Evolutionary conservation across 2,113 vertebrate species (phyloP), one percentile per base, ranked within the genome.

Genomic region (Ailurus styani): DNA sequence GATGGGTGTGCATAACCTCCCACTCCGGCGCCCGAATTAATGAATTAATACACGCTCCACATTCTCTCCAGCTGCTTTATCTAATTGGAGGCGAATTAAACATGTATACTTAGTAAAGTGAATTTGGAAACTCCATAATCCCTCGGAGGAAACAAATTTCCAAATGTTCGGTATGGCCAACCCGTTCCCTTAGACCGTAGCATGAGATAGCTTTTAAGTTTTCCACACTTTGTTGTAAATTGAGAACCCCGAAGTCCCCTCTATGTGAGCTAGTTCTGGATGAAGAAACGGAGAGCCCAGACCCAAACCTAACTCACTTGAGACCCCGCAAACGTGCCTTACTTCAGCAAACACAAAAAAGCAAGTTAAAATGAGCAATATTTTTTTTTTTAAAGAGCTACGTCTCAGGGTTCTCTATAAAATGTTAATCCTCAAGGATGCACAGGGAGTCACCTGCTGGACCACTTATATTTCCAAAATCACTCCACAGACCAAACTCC

Each of bases 21-120:
- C n/a, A 25, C 3, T 23, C 82, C 45, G 20, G 62, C 4, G 52
- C 13, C 27, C 25, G 29, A 85, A 68, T 87, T 70, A 72, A 79
- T 90, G n/a, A 54, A 82, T 72, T n/a, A 34, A 57, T 57, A 13
- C 0, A 2, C 17, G 17, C 64, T 86, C 70, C 27, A 34, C 50
- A 7, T 47, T 7, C 0, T 73, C 66, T 52, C 45, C 66, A 1
- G 0, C 60, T 90, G 88, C 29, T 20, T 96, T 77, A 66, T 85
- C 8, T 17, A 98, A 91, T 31, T 57, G 95, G 73, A 93, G 98
- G 81, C 64, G 79, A 92, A 90, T 4, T 34, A 93, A 95, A 90
- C 4, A 82, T 29, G 40, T 86, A 87, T 57, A 5, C 21, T 94
- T 90, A n/a, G 47, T 52, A 1, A 72, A 97, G 64, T n/a, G 6